Conservation (phyloP, 1,140 invertebrate species). For the Aphelinus certus region DNA sequence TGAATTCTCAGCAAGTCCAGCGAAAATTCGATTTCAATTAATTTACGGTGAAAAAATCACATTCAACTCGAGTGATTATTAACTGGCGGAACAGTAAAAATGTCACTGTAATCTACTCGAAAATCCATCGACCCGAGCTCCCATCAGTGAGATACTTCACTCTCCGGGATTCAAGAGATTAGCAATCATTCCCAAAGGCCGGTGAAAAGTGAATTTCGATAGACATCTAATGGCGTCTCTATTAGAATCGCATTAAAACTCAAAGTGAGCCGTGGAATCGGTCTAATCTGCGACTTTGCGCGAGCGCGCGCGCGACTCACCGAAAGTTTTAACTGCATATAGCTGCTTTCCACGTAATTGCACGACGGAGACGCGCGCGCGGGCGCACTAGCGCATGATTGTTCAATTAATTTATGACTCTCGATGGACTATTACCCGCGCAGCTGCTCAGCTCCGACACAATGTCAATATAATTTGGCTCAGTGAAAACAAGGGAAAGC, state of each 20-base stretch:
- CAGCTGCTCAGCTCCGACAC: background rate
- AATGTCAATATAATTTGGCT: constrained; percentile 14
- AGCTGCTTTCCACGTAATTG: constrained; percentile 30
- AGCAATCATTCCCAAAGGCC: background rate
- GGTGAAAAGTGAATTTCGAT: constrained; percentile 39
- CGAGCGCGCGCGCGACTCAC: background rate
- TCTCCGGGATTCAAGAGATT: too few relatives aligned
- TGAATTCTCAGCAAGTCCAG: too few relatives aligned
- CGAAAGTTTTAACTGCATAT: constrained; percentile 12
- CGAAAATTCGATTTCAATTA: too few relatives aligned
- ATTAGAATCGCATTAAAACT: constrained; percentile 52
- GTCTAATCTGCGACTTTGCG: background rate
- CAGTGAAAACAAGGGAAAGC: background rate
- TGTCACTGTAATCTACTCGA: too few relatives aligned
- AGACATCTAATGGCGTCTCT: constrained; percentile 33
- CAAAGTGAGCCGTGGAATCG: constrained; percentile 22
- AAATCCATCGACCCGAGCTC: too few relatives aligned
- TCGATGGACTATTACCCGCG: background rate
- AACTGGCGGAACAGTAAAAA: too few relatives aligned
- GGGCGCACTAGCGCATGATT: constrained; percentile 3
- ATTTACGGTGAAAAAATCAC: too few relatives aligned
- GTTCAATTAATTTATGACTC: constrained; percentile 33
- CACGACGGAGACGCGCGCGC: background rate
- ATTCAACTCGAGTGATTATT: too few relatives aligned
- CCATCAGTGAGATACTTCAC: too few relatives aligned